Conservation (phyloP, 2,113 vertebrate genomes). For the Cyprinodon variegatus region DNA sequence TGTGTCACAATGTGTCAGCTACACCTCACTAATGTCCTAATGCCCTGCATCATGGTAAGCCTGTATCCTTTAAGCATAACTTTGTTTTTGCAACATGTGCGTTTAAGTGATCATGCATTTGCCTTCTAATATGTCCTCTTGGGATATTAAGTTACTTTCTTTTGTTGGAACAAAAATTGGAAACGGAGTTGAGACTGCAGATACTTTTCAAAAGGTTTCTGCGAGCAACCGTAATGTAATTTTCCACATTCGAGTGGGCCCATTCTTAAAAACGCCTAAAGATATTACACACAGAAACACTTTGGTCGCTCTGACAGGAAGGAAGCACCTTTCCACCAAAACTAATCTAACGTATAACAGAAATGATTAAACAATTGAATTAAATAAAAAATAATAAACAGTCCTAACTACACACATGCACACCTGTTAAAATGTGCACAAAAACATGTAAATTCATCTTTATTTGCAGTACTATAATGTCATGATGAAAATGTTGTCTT, state of each 20-base stretch:
- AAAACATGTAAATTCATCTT: neutral
- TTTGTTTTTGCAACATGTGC: slow-evolving; percentile 49
- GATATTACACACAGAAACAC: slow-evolving; percentile 57
- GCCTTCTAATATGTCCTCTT: slow-evolving; percentile 80
- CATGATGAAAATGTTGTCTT: neutral
- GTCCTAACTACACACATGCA: neutral
- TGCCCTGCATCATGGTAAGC: slow-evolving; percentile 50
- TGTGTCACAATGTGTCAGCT: slow-evolving; percentile 51
- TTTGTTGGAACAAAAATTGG: slow-evolving; percentile 57
- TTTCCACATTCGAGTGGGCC: slow-evolving; percentile 68
- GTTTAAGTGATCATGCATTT: slow-evolving; percentile 80
- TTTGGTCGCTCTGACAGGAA: slow-evolving; percentile 59
- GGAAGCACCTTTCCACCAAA: slow-evolving; percentile 63
- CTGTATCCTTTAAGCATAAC: slow-evolving; percentile 57
- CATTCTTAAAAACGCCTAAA: slow-evolving; percentile 63
- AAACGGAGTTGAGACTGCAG: slow-evolving; percentile 64
- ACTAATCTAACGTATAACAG: slow-evolving; percentile 58
- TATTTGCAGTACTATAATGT: neutral
- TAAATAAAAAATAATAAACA: slow-evolving; percentile 9
- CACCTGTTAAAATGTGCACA: neutral
- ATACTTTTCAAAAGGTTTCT: slow-evolving; percentile 51
- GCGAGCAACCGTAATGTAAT: slow-evolving; percentile 69
- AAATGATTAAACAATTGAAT: slow-evolving; percentile 62
- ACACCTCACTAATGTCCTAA: slow-evolving; percentile 34
- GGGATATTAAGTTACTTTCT: slow-evolving; percentile 73